Evolutionary conservation across 2,888 invertebrate species (phyloP), one percentile per base, ranked within the genome.

Genomic region (Polyommatus icarus): DNA sequence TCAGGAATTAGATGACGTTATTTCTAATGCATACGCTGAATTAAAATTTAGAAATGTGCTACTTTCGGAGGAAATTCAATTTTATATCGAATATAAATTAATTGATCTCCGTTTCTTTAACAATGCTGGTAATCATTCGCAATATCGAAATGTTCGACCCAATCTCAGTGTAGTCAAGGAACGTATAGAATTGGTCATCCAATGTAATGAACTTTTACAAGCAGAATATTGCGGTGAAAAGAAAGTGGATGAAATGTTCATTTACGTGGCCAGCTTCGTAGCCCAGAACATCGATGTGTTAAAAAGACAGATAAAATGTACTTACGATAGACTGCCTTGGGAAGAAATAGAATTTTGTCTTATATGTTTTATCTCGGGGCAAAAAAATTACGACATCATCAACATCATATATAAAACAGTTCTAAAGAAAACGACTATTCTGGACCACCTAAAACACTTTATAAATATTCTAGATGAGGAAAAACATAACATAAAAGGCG

Each of bases 301-400:
- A 29, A 75, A 75, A 29, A 75, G 50, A 75, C 75, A 75, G 29
- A 50, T 75, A 29, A 75, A 75, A 29, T 54, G 29, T 24, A 50
- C 75, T 20, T 75, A 75, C 75, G 29, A 50, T 1, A 75, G n/a
- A 54, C 15, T 75, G 29, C 75, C 75, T 29, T 75, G 75, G 75
- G 75, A 75, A 54, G 75, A 75, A 75, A 75, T 75, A 18, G 75
- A 75, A 29, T 75, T 75, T 40, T 75, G 75, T 46, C 75, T 75
- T 8, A 50, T 75, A 29, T 29, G 75, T 54, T 75, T 75, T 75
- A 24, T 54, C 6, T 75, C 75, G 6, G 75, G 50, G 29, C 75
- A 75, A n/a, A 50, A 29, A 75, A 54, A 32, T 12, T 29, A 54
- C 29, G 50, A 75, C 6, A 29, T 29, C 46, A 75, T 50, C 6